These are phyloP conservation scores for Drosophila murphyi DNA, from an alignment of 1,140 invertebrate genomes.

Conservation along the genomic window DNA sequence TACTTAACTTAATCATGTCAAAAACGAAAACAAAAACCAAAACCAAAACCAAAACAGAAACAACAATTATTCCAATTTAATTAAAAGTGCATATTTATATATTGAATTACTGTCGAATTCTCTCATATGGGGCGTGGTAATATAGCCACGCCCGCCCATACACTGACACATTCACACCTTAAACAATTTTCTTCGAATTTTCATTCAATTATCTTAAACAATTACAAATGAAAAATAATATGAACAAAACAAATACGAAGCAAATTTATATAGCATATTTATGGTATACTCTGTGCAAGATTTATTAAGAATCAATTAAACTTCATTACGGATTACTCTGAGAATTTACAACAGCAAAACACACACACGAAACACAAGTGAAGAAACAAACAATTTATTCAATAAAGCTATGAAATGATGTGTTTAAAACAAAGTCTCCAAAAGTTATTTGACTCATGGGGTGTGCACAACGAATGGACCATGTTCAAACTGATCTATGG, in stretches of 20 bases:
- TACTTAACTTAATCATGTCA: constrained; percentile 75
- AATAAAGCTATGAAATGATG: constrained; percentile 82
- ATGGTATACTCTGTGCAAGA: constrained; percentile 77
- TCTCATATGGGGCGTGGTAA: constrained; percentile 25
- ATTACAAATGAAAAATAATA: constrained; percentile 40
- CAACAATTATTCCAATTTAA: constrained; percentile 68
- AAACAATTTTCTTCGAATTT: constrained; percentile 66
- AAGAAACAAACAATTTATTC: constrained; percentile 69
- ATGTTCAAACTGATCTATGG: neutral
- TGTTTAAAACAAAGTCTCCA: constrained; percentile 55
- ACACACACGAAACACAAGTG: constrained; percentile 41
- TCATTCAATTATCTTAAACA: constrained; percentile 67
- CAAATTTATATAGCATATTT: constrained; percentile 78
- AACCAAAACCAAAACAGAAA: constrained; percentile 7
- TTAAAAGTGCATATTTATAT: constrained; percentile 71
- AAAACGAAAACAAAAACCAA: neutral
- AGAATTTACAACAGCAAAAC: constrained; percentile 64
- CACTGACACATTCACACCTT: constrained; percentile 37
- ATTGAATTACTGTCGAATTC: constrained; percentile 71
- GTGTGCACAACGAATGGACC: neutral
- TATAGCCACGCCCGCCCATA: neutral
- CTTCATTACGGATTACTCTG: constrained; percentile 77
- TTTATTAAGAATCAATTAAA: constrained; percentile 80
- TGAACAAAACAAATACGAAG: constrained; percentile 37
- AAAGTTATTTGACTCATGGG: neutral